A percentile compares a stretch with the other conserved stretches of the same genome.
Conservation (phyloP, 2,113 vertebrate genomes). For the Petrocephalus zakoni region DNA sequence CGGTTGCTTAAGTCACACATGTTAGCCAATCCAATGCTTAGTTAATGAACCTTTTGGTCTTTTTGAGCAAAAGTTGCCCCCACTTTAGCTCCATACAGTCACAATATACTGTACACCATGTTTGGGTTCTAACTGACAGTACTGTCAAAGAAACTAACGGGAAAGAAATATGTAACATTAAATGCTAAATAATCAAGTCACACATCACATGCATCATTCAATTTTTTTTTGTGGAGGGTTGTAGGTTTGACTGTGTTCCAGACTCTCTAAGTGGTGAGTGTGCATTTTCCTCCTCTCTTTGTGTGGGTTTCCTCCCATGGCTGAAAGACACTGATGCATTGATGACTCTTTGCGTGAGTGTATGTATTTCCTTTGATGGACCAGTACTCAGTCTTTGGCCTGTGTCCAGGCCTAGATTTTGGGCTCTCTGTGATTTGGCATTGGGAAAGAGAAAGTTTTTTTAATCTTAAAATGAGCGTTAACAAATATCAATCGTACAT, state of each 20-base stretch:
- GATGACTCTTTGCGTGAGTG: neutral
- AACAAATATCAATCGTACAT: neutral
- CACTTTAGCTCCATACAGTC: neutral
- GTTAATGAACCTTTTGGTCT: neutral
- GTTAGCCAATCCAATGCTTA: neutral
- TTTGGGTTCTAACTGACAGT: neutral
- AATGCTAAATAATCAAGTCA: neutral
- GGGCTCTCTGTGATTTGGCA: neutral
- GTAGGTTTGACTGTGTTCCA: neutral
- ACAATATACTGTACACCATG: neutral
- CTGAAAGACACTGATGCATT: neutral
- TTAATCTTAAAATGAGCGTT: neutral
- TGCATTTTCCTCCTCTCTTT: neutral
- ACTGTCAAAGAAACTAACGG: neutral
- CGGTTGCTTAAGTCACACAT: neutral
- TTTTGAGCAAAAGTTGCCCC: neutral
- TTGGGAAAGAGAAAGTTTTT: neutral
- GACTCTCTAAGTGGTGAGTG: neutral
- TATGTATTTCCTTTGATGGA: neutral
- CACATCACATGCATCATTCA: neutral
- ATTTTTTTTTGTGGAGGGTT: neutral
- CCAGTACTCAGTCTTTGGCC: neutral
- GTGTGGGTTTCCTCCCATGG: conserved; percentile 1
- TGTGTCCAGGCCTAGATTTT: neutral
- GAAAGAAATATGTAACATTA: neutral